These are phyloP conservation scores for Aplidium turbinatum DNA, from an alignment of 23 tunicate genomes.

Conservation along the genomic window DNA sequence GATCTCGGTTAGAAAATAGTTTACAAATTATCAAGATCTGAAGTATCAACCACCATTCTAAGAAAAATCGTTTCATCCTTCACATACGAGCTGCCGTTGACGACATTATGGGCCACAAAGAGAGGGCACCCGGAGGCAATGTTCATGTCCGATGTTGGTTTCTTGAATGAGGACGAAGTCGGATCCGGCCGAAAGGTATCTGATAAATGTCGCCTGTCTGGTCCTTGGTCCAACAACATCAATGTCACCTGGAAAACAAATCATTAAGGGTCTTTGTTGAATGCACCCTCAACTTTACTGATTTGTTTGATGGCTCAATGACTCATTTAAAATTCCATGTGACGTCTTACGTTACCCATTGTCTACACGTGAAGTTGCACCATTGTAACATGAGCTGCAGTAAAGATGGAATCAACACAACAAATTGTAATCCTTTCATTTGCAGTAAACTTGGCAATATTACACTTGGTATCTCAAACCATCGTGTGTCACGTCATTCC, in stretches of 20 bases:
- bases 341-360: no score
- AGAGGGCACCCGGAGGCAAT: conserved; percentile 95
- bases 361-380: no score
- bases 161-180: conserved; percentile 78
- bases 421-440: no score
- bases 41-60: conserved; percentile 64
- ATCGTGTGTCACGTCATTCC: no score
- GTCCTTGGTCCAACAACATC: conserved; percentile 85
- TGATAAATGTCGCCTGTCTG: conserved; percentile 70
- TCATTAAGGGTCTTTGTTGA: background rate
- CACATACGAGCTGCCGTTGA: conserved; percentile 69
- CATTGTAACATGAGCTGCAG: no score
- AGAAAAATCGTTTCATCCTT: conserved; percentile 79
- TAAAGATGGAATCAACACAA: no score
- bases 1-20: no score
- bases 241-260: conserved; percentile 63
- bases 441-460: background rate
- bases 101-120: conserved; percentile 82
- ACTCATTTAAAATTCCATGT: no score
- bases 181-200: conserved; percentile 98
- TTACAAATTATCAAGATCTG: conserved; percentile 71
- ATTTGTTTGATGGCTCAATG: no score
- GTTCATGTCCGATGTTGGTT: conserved; percentile 92
- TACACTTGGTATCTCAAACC: background rate
- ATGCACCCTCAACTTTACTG: no score